Base-by-base conservation (phyloP, 2,797 vertebrate genomes). In the Crenuchus spilurus region DNA sequence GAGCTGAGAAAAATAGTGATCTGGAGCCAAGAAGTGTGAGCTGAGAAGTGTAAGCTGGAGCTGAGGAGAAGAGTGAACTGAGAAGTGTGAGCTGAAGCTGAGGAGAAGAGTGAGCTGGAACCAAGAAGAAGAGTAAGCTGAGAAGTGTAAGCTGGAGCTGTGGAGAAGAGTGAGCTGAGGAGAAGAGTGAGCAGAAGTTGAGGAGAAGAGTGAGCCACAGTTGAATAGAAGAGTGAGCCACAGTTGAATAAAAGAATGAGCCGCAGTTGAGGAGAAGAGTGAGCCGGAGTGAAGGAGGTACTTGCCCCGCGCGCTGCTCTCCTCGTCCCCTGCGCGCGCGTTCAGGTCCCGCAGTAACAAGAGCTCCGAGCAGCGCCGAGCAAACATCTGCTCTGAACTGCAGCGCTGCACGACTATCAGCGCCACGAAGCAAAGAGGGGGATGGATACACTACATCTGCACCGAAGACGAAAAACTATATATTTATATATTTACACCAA, bases 201-300 rank as follows among this genome's bases (percentile, higher is more conserved):
- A 54, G 60, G 42, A 49, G 46, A 71, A 77, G 57, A 44, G n/a
- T 57, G 42, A 68, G 79, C 22, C n/a, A n/a, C n/a, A n/a, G n/a
- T n/a, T n/a, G n/a, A n/a, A n/a, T n/a, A 73, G 61, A 74, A 63
- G 74, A 77, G 49, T 86, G 84, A 88, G 87, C 84, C 77, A 82
- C n/a, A n/a, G 72, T 70, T 13, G 33, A 54, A 58, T 39, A 49
- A 42, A 71, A 77, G 57, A 44, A 16, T 57, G 42, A 68, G 79
- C 22, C 16, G 74, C n/a, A n/a, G n/a, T n/a, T 13, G 33, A 54
- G 60, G 42, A 49, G 46, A 71, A 77, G 57, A 44, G n/a, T 57
- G 42, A 68, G 79, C 22, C 16, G 74, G n/a, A n/a, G n/a, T n/a
- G n/a, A n/a, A n/a, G n/a, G 66, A 81, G 82, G 65, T 86, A 74